Base-by-base conservation (phyloP, 2,888 invertebrate genomes). In the Matsumyia berberina region DNA sequence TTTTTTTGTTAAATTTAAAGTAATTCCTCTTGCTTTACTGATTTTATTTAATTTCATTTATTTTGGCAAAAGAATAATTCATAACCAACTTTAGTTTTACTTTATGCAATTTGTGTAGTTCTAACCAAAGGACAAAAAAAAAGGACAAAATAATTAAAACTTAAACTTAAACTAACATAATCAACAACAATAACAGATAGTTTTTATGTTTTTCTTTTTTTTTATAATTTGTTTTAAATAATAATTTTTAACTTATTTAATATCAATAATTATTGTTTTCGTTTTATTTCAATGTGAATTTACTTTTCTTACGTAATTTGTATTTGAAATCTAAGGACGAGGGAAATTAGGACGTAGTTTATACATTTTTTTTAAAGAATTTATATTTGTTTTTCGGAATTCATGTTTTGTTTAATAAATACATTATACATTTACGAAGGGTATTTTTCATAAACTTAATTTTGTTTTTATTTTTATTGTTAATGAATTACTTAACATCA, bases 271-370 rank as follows among this genome's bases (percentile, higher is more conserved):
- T 67, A 78, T 78, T 58, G 60, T 73, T 79, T 73, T 73, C 49
- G 79, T 83, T 83, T 83, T 83, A 69, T 69, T 83, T 83, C 79
- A 79, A 83, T 73, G 55, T 64, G 83, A 83, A 83, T 58, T 46
- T 46, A 33, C 62, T 11, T 86, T 69, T 29, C 44, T 72, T 2
- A 24, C 24, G 4, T 24, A 24, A 3, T 64, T 69, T 62, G 39
- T 86, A 37, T 69, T 73, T 82, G 77, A 78, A 74, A 67, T 80
- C 60, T 55, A 37, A 69, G 80, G 83, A 70, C 74, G 73, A 62
- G 67, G 64, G 42, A 33, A 35, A 67, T 74, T 39, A 64, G 42
- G 69, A 69, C 67, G 46, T 46, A 74, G 46, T 78, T 66, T 70
- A 66, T 66, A 74, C 49, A 62, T 66, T 62, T 69, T 19, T 44